phyloP scores from a whole-genome alignment of 2,888 invertebrate genomes.

The Synergus gifuensis region DNA sequence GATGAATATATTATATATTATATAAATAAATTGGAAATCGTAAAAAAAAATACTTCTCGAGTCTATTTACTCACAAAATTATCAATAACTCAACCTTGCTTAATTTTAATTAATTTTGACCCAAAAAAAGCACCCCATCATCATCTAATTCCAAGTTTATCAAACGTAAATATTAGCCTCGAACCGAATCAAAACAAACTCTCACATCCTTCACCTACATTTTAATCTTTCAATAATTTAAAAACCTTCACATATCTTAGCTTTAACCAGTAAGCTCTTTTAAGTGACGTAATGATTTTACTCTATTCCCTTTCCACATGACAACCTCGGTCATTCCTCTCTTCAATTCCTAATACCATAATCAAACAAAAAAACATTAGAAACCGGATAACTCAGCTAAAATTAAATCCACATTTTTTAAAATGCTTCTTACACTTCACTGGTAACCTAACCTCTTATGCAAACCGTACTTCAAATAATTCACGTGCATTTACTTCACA shows the following conservation, averaged over 20 bases:
- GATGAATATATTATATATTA: no score
- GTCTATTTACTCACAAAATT: no score
- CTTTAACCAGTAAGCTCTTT: neutral
- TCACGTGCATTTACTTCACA: neutral
- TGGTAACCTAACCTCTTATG: neutral
- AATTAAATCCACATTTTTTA: neutral
- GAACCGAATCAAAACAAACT: neutral
- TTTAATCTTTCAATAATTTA: neutral
- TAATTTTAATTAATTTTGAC: no score
- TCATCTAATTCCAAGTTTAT: neutral
- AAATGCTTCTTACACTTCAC: neutral
- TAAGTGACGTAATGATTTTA: neutral
- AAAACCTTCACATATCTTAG: neutral
- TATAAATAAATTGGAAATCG: no score
- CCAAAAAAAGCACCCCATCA: neutral
- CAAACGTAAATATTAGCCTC: neutral
- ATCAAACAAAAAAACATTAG: neutral
- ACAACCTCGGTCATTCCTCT: neutral
- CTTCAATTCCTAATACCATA: neutral
- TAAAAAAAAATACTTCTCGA: no score
- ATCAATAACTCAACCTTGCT: no score
- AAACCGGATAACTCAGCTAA: neutral
- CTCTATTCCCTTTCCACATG: neutral
- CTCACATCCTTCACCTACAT: neutral
- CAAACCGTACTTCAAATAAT: neutral